phyloP scores from a whole-genome alignment of 2,113 vertebrate species.

The Notiomystis cincta region DNA sequence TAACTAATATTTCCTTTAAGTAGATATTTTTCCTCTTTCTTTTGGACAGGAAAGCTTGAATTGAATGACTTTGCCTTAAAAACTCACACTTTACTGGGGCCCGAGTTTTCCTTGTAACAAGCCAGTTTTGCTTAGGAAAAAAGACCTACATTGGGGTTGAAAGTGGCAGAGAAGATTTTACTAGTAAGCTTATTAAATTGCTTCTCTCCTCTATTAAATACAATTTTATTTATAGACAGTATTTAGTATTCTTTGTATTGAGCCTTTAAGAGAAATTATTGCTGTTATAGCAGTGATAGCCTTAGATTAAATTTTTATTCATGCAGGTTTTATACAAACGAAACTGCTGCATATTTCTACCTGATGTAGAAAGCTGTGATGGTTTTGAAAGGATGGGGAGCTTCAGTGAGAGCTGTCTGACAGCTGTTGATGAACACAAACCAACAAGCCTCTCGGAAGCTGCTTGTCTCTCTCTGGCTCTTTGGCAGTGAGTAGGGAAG shows the following conservation, averaged over 20 bases:
- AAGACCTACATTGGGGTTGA: background rate
- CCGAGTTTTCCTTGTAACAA: background rate
- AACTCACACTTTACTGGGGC: background rate
- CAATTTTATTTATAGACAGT: constrained; percentile 11
- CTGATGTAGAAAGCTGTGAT: background rate
- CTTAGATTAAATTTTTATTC: constrained; percentile 46
- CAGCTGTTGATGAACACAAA: background rate
- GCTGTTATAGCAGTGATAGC: background rate
- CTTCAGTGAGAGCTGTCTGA: background rate
- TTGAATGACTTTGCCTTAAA: constrained; percentile 25
- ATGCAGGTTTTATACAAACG: background rate
- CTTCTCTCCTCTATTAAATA: constrained; percentile 1
- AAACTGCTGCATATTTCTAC: background rate
- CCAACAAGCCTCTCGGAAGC: background rate
- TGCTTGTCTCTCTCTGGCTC: background rate
- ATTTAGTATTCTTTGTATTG: constrained; percentile 38
- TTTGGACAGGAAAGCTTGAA: constrained; percentile 58
- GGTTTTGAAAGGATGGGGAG: background rate
- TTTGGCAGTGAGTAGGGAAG: background rate
- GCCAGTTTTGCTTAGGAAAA: background rate
- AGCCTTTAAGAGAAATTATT: constrained; percentile 16
- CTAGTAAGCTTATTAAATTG: constrained; percentile 11
- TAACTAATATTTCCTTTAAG: constrained; percentile 72
- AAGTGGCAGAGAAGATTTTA: background rate
- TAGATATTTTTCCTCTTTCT: constrained; percentile 49